phyloP scores from a whole-genome alignment of 2,113 vertebrate species.

The Columba livia region DNA sequence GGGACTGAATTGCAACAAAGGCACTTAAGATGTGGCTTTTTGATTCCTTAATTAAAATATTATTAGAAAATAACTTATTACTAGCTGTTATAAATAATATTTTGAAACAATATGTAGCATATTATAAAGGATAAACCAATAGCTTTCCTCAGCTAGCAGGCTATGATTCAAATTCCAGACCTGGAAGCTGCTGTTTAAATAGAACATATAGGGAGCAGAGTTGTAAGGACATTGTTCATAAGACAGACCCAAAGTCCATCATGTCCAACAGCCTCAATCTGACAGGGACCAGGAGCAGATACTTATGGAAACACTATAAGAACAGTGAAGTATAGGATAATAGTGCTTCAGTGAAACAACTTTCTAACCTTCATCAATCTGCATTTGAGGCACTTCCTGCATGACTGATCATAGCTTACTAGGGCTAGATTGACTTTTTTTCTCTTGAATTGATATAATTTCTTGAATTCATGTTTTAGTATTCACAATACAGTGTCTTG shows the following conservation, averaged over 20 bases:
- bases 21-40: neutral
- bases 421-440: neutral
- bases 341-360: neutral
- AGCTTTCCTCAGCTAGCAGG: neutral
- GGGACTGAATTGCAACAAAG: conserved; percentile 15
- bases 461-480: neutral
- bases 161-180: neutral
- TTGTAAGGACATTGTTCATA: neutral
- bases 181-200: neutral
- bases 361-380: neutral
- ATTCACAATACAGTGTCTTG: neutral
- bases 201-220: neutral
- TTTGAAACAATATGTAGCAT: neutral
- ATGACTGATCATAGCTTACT: neutral
- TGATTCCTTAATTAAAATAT: conserved; percentile 9
- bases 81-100: neutral
- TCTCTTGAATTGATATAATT: neutral
- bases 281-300: neutral
- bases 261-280: neutral
- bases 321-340: neutral
- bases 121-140: neutral
- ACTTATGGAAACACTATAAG: neutral
- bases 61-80: conserved; percentile 25
- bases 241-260: neutral
- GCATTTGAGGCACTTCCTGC: neutral